Percentiles rank a stretch among this genome's conserved stretches.
These are phyloP conservation scores for Leucophenga montana DNA, from an alignment of 2,888 invertebrate genomes.

Conservation along the genomic window DNA sequence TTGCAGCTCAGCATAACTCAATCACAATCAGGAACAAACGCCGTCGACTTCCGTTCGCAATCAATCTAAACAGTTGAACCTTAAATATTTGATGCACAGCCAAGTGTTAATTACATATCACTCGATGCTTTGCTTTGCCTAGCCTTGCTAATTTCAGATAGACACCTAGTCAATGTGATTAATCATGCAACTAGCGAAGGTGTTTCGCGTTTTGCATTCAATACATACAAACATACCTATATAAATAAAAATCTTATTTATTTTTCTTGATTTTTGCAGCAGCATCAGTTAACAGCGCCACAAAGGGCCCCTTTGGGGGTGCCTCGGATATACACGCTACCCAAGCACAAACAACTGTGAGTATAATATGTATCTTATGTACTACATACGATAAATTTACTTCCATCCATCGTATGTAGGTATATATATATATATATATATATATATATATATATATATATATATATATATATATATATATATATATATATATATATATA, in stretches of 20 bases:
- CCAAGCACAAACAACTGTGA: conserved; percentile 48
- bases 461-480: too few relatives aligned
- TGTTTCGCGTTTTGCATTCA: too few relatives aligned
- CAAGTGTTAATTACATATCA: conserved; percentile 4
- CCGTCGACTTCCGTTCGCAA: neutral
- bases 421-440: too few relatives aligned
- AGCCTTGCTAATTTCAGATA: neutral
- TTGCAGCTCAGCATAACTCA: too few relatives aligned
- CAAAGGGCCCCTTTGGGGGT: conserved; percentile 60
- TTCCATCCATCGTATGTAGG: too few relatives aligned
- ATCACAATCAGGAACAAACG: neutral
- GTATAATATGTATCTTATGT: conserved; percentile 37
- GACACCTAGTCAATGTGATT: conserved; percentile 44
- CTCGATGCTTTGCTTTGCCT: too few relatives aligned
- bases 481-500: too few relatives aligned
- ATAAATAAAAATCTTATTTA: neutral
- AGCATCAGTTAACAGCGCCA: conserved; percentile 58
- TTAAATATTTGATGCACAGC: conserved; percentile 12
- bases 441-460: too few relatives aligned
- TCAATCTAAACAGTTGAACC: neutral
- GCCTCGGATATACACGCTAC: conserved; percentile 59
- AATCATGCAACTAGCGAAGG: conserved; percentile 49
- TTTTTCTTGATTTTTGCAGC: conserved; percentile 39
- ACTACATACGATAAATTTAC: neutral
- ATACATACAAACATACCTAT: neutral